Base-by-base conservation (phyloP, 2,888 invertebrate species). In the Panzeria rudis region DNA sequence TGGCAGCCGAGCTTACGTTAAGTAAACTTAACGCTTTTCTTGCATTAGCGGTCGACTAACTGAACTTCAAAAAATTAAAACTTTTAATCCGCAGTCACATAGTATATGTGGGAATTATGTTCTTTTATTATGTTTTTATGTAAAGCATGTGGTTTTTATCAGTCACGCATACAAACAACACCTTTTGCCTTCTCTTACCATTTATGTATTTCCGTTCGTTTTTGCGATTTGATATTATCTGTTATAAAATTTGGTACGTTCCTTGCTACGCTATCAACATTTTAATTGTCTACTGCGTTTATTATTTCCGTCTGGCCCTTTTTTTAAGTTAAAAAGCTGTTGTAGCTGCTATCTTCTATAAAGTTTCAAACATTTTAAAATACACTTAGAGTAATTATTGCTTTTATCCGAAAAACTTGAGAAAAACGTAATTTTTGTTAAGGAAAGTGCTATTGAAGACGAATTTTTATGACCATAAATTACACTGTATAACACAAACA, bases 271-370 rank as follows among this genome's bases (percentile, higher is more conserved):
- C 32, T 47, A 50, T 62, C 54, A 56, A 64, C 61, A 44, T 75
- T 68, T 81, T 75, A 81, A 75, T 75, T 75, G 68, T 75, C 73
- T 68, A 62, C 75, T 75, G 35, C 35, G 29, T 23, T 52, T 75
- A 41, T 61, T 75, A 59, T 54, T 62, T 50, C 17, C 62, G 11
- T 23, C 38, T 38, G 59, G 7, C 8, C 13, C 15, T 6, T 35
- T 20, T 38, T 8, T 13, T 61, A n/a, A 13, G 50, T 61, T 13
- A 35, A 29, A 29, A 15, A 17, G 29, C 59, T 35, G 15, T n/a
- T n/a, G 0, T 25, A 29, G 69, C 69, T 54, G 29, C 61, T 75
- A 11, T 50, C 29, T 41, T 68, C 52, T 35, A 29, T 68, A 68
- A 69, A 54, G 54, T 81, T 54, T 47, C 69, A 76, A 69, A 76